Conservation (phyloP, 1,140 invertebrate genomes). For the Conopomorpha cramerella region DNA sequence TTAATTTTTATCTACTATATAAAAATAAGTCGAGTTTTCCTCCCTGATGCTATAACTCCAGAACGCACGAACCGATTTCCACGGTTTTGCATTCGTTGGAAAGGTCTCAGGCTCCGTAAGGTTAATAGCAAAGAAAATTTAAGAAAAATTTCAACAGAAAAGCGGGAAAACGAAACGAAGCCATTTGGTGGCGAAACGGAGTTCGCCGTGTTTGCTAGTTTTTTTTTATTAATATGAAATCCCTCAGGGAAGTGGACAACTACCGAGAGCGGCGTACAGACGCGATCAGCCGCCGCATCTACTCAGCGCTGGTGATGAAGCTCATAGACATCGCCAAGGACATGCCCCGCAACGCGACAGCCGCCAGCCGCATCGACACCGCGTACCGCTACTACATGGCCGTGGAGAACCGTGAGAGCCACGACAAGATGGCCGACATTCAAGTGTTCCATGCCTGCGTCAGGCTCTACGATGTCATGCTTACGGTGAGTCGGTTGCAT, state of each 20-base stretch:
- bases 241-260: constrained; percentile 48
- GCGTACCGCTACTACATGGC: constrained; percentile 40
- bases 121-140: too few species aligned
- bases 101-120: too few species aligned
- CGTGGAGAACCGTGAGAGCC: constrained; percentile 32
- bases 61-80: too few species aligned
- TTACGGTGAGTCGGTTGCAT: constrained; percentile 18
- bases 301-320: constrained; percentile 43
- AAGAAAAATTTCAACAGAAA: too few species aligned
- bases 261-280: constrained; percentile 34
- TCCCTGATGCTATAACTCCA: too few species aligned
- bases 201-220: too few species aligned
- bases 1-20: too few species aligned
- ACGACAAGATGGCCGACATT: constrained; percentile 39
- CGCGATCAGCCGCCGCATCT: constrained; percentile 40
- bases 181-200: too few species aligned
- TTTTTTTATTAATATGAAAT: too few species aligned
- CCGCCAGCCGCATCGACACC: constrained; percentile 25
- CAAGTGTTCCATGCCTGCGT: constrained; percentile 43
- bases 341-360: constrained; percentile 24
- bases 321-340: constrained; percentile 48
- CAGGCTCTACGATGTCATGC: constrained; percentile 35
- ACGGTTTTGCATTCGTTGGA: too few species aligned
- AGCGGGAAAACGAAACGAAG: too few species aligned
- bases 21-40: too few species aligned